Evolutionary conservation across 2,888 invertebrate genomes (phyloP).

Genomic region (Callyntrura sp.): DNA sequence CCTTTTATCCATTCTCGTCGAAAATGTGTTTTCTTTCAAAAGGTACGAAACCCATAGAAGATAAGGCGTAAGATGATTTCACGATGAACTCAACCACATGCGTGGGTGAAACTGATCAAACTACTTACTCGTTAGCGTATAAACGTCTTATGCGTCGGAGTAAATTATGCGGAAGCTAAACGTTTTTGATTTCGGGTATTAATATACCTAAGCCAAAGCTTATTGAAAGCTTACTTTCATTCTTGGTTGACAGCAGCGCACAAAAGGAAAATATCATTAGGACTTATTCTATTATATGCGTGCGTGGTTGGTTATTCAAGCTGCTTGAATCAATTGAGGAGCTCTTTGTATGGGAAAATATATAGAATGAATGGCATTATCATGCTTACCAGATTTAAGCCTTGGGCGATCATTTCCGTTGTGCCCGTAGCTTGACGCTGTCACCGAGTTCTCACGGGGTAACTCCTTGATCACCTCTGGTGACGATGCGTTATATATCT

Average conservation of each 20-base stretch:
- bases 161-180: too few species aligned
- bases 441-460: slow-evolving; percentile 51
- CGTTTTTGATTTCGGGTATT: too few species aligned
- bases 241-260: too few species aligned
- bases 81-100: slow-evolving; percentile 10
- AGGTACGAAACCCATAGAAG: not conserved
- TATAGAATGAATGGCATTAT: not conserved
- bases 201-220: too few species aligned
- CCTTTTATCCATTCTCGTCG: not conserved
- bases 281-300: too few species aligned
- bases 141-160: too few species aligned
- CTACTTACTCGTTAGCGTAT: too few species aligned
- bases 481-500: slow-evolving; percentile 73
- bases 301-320: too few species aligned
- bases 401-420: slow-evolving; percentile 38
- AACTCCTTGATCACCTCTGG: slow-evolving; percentile 70
- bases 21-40: not conserved
- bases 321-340: not conserved
- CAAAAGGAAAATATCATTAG: too few species aligned
- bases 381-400: slow-evolving; percentile 46
- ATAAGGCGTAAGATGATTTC: not conserved
- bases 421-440: slow-evolving; percentile 70
- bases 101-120: too few species aligned
- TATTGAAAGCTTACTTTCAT: too few species aligned
- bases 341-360: not conserved